Evolutionary conservation across 2,113 vertebrate genomes (phyloP), one percentile per base, ranked within the genome.

Genomic region (Hucho hucho): DNA sequence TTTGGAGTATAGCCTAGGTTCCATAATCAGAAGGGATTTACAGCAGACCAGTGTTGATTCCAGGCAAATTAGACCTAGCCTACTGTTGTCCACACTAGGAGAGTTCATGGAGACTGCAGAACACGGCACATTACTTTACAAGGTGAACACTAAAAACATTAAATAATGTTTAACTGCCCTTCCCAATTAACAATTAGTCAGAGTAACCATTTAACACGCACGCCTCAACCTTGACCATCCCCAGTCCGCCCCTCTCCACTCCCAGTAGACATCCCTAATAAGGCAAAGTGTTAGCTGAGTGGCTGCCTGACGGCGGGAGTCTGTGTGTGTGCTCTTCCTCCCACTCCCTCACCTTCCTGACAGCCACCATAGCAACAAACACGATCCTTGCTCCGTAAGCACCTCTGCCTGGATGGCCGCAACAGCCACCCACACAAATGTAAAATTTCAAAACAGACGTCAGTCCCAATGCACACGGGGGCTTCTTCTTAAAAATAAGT

Each of bases 211-310:
- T 37, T 37, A 37, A 37, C 37, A 37, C 29, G 29, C 29, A 29
- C 4, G 29, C 29, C 29, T 29, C 37, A 26, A 1, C 26, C 26
- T 26, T 26, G 32, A 11, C 28, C 58, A 37, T 53, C 11, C 18
- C 61, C 53, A 75, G 32, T 2, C 76, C 73, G 43, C 63, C 82
- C 76, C 75, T 65, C 78, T 78, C 28, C 69, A 64, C 75, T 83
- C 76, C 75, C 81, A 73, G 84, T 77, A 81, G 87, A 90, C 84
- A 63, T 81, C 80, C 88, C 92, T 77, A 93, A 94, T 93, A 94
- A 93, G 93, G 93, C 90, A 91, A 93, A 84, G 75, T 89, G 87
- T 86, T 83, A 82, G 85, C 81, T 85, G 90, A 94, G 87, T 91
- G 92, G 91, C 85, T 89, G 84, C 81, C 69, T 82, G 9, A 12